Evolutionary conservation across 2,113 vertebrate genomes (phyloP).

Genomic region (Strix uralensis): DNA sequence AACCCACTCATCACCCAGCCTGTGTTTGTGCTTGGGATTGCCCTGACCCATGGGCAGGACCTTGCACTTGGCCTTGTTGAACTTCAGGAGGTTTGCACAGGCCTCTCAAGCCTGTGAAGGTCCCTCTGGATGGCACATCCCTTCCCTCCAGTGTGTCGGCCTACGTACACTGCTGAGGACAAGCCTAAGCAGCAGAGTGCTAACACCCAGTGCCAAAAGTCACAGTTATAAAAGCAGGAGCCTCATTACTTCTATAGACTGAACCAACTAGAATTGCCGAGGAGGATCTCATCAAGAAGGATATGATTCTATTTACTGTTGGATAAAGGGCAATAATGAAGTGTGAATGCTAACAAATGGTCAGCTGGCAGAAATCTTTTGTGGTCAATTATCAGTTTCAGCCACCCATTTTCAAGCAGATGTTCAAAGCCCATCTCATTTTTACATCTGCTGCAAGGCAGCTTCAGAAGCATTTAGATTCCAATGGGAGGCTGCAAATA

Average conservation of each 20-base stretch:
- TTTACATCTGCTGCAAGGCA: not conserved
- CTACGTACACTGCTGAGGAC: not conserved
- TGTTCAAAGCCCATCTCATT: constrained; percentile 26
- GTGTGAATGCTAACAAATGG: not conserved
- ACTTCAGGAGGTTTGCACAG: too few species aligned
- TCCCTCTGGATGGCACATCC: too few species aligned
- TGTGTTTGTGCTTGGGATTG: too few species aligned
- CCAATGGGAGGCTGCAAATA: not conserved
- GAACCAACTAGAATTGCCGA: not conserved
- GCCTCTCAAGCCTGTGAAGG: too few species aligned
- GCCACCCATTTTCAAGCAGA: constrained; percentile 31
- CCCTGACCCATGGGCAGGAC: too few species aligned
- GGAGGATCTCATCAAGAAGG: not conserved
- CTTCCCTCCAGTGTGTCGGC: too few species aligned
- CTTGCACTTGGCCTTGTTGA: too few species aligned
- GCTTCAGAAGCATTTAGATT: not conserved
- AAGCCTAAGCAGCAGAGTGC: not conserved
- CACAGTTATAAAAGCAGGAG: not conserved
- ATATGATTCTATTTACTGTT: not conserved
- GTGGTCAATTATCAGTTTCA: constrained; percentile 29
- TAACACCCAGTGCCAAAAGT: not conserved
- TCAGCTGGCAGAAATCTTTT: constrained; percentile 38
- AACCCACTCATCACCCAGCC: too few species aligned
- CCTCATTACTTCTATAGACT: not conserved
- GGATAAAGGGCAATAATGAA: constrained; percentile 24